phyloP scores from a whole-genome alignment of 2,797 vertebrate species.

The Heteromormyrus szaboi region DNA sequence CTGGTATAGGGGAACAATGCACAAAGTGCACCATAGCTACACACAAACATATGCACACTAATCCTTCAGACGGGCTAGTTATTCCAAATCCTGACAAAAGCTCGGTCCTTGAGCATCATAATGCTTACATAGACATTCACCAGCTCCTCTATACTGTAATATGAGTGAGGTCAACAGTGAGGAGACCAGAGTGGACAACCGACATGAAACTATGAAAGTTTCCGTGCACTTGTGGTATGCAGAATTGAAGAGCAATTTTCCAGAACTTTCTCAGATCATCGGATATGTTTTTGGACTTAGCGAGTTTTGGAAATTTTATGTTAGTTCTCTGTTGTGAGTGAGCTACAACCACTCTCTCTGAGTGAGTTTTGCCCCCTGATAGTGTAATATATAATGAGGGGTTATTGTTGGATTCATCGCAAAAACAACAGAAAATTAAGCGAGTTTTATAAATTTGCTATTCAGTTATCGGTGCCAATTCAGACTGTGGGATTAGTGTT shows the following conservation, averaged over 20 bases:
- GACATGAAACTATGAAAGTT: background rate
- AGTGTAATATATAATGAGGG: background rate
- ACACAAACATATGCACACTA: background rate
- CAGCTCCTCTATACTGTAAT: background rate
- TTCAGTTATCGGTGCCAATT: background rate
- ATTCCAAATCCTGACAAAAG: background rate
- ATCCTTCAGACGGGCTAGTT: background rate
- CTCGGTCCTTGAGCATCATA: background rate
- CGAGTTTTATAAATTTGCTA: background rate
- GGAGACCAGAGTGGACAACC: background rate
- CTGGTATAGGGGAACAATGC: background rate
- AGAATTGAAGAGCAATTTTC: background rate
- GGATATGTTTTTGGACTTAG: background rate
- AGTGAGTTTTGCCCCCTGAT: background rate
- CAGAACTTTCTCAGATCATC: background rate
- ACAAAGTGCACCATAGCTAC: background rate
- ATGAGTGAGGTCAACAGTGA: background rate
- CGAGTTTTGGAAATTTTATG: background rate
- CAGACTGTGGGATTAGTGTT: conserved; percentile 12
- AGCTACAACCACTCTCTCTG: no score
- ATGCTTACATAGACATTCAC: background rate
- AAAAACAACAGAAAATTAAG: background rate
- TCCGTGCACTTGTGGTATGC: background rate
- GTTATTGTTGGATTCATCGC: background rate
- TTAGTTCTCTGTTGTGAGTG: background rate